phyloP scores from a whole-genome alignment of 2,888 invertebrate species.

The Tinea pellionella region DNA sequence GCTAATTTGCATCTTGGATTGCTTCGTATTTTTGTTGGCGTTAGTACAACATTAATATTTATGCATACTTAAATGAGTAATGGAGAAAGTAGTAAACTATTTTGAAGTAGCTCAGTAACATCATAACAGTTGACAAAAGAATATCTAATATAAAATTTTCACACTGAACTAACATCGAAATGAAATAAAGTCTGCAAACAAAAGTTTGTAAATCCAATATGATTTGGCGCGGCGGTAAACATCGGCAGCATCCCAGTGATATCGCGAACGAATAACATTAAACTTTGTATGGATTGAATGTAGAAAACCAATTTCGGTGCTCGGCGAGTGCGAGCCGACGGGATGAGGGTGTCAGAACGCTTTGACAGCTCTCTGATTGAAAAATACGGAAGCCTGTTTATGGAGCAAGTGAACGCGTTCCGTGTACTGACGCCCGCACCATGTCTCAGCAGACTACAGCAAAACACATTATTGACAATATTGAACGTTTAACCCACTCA shows the following conservation, averaged over 20 bases:
- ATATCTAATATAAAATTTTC: conserved; percentile 5
- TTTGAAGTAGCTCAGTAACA: neutral
- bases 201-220: conserved; percentile 71
- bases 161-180: conserved; percentile 56
- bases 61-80: too few relatives aligned
- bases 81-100: too few relatives aligned
- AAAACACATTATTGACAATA: conserved; percentile 10
- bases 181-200: conserved; percentile 69
- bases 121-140: neutral
- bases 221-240: conserved; percentile 70
- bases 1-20: neutral
- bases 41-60: too few relatives aligned
- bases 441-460: neutral
- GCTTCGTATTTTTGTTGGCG: neutral
- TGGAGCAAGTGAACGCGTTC: conserved; percentile 54
- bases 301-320: conserved; percentile 71
- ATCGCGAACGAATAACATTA: conserved; percentile 71
- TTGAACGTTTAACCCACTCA: conserved; percentile 2
- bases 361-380: conserved; percentile 74
- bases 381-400: conserved; percentile 72
- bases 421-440: conserved; percentile 19
- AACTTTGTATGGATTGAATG: conserved; percentile 71
- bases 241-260: conserved; percentile 69
- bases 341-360: conserved; percentile 72
- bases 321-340: conserved; percentile 69